Evolutionary conservation across 2,888 invertebrate genomes (phyloP).

Genomic region (Aporophyla lueneburgensis): DNA sequence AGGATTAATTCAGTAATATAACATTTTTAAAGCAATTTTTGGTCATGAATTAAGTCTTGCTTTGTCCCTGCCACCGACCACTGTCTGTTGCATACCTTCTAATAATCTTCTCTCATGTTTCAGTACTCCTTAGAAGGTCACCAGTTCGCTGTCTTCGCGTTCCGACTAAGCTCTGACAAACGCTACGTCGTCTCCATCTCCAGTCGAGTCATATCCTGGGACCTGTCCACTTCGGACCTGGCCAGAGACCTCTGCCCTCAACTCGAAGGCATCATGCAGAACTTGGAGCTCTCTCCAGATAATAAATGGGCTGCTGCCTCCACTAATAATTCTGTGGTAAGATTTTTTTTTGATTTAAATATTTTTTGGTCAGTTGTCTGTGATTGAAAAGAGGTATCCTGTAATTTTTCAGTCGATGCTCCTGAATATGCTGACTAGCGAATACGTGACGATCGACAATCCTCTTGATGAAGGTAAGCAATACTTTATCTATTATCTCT

Average conservation of each 20-base stretch:
- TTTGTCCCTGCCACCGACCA: no score
- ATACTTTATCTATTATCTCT: no score
- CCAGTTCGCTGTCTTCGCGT: slow-evolving; percentile 98
- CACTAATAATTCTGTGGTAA: slow-evolving; percentile 98
- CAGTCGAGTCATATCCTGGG: slow-evolving; percentile 99
- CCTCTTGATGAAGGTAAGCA: slow-evolving; percentile 92
- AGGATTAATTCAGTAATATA: no score
- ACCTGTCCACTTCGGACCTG: slow-evolving; percentile 98
- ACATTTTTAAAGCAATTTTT: no score
- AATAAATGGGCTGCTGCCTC: slow-evolving; percentile 99
- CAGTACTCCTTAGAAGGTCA: slow-evolving; percentile 99
- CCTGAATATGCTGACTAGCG: slow-evolving; percentile 98
- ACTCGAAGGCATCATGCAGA: slow-evolving; percentile 99
- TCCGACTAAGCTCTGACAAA: slow-evolving; percentile 96
- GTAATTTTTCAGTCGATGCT: slow-evolving; percentile 93
- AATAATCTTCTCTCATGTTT: slow-evolving; percentile 61
- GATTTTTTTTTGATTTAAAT: slow-evolving; percentile 15
- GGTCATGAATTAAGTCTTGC: no score
- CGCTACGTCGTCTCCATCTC: slow-evolving; percentile 99
- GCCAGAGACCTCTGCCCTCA: slow-evolving; percentile 97
- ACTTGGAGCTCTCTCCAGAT: slow-evolving; percentile 97
- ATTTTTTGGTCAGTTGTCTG: no score
- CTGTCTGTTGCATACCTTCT: background rate
- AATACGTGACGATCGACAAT: slow-evolving; percentile 96
- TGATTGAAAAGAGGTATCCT: background rate